These are phyloP conservation scores for Epistrophella euchroma DNA, from an alignment of 2,888 invertebrate species.

Conservation along the genomic window DNA sequence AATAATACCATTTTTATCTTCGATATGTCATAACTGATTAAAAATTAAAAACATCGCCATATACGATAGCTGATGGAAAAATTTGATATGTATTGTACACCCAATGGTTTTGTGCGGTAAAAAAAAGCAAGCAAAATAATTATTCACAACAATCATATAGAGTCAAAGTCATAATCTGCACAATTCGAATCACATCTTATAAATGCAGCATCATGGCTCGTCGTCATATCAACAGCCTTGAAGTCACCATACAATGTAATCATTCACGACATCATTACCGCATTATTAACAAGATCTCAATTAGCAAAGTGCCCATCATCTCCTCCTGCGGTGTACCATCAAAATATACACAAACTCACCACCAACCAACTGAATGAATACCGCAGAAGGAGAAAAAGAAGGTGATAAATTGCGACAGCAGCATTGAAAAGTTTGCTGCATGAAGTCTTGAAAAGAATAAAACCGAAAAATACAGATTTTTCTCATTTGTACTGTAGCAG, in stretches of 20 bases:
- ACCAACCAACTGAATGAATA: conserved; percentile 4
- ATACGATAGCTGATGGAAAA: conserved; percentile 40
- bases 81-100: conserved; percentile 61
- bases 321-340: conserved; percentile 75
- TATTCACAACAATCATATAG: neutral
- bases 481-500: neutral
- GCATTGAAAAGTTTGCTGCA: conserved; percentile 16
- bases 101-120: conserved; percentile 67
- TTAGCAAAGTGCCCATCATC: conserved; percentile 76
- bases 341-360: conserved; percentile 54
- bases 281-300: conserved; percentile 76
- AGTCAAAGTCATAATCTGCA: conserved; percentile 10
- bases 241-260: conserved; percentile 68
- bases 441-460: conserved; percentile 41
- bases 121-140: neutral
- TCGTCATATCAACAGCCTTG: conserved; percentile 53
- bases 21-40: conserved; percentile 8
- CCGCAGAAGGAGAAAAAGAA: conserved; percentile 54
- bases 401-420: conserved; percentile 77
- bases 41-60: neutral
- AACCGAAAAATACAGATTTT: conserved; percentile 34
- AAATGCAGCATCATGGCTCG: conserved; percentile 39
- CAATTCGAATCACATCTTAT: neutral
- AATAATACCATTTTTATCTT: neutral
- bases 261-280: conserved; percentile 75